Conservation (phyloP, 2,888 invertebrate species). For the Galerucella calmariensis region DNA sequence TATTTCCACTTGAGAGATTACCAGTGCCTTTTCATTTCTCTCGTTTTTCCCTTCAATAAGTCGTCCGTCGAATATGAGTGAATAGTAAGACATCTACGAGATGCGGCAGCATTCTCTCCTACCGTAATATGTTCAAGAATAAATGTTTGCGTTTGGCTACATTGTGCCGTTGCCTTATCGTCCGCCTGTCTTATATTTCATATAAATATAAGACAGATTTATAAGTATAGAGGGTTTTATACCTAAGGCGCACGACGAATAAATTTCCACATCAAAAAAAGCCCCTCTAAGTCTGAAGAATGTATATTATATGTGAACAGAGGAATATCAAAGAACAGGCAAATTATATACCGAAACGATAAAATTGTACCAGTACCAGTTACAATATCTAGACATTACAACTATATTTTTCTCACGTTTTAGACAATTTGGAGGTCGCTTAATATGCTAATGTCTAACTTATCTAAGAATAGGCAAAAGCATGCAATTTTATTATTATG, state of each 20-base stretch:
- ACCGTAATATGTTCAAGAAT: constrained; percentile 37
- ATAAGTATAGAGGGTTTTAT: constrained; percentile 46
- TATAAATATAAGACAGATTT: constrained; percentile 47
- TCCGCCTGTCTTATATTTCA: constrained; percentile 37
- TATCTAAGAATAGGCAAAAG: not conserved
- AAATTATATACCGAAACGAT: constrained; percentile 52
- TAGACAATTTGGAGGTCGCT: not conserved
- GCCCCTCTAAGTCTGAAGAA: constrained; percentile 52
- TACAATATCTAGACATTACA: constrained; percentile 15
- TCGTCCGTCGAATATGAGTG: constrained; percentile 8
- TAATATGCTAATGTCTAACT: constrained; percentile 1
- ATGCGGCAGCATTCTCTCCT: not conserved
- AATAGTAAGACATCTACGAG: not conserved
- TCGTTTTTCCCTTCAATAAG: not conserved
- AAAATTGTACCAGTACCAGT: constrained; percentile 27
- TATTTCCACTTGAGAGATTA: constrained; percentile 8
- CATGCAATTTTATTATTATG: too few relatives aligned
- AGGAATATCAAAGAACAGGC: constrained; percentile 55
- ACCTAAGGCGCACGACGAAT: constrained; percentile 47
- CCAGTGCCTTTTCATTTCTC: constrained; percentile 7
- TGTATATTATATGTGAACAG: constrained; percentile 58
- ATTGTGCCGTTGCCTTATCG: constrained; percentile 20
- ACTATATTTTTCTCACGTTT: constrained; percentile 13
- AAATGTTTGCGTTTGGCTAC: constrained; percentile 38
- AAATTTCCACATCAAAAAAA: constrained; percentile 53